phyloP scores from a whole-genome alignment of 1,140 invertebrate genomes.

The Zaprionus gabonicus region DNA sequence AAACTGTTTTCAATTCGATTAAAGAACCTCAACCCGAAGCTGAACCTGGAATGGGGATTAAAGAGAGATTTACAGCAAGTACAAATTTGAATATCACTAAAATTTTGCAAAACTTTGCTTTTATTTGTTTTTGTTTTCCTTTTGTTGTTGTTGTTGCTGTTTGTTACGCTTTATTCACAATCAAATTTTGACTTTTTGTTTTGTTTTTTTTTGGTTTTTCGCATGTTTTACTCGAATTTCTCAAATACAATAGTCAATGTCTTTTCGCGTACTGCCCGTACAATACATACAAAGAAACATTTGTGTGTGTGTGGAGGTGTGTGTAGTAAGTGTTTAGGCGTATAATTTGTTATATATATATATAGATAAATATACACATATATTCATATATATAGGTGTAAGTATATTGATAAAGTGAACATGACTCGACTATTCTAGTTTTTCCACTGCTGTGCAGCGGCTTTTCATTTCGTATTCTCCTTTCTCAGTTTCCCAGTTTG shows the following conservation, averaged over 20 bases:
- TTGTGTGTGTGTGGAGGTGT: slow-evolving; percentile 22
- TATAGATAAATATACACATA: slow-evolving; percentile 22
- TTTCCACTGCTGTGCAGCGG: slow-evolving; percentile 18
- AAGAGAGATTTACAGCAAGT: neutral
- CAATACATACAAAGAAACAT: slow-evolving; percentile 64
- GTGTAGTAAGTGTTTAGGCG: slow-evolving; percentile 17
- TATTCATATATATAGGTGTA: slow-evolving; percentile 20
- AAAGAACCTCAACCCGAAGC: neutral
- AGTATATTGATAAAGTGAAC: slow-evolving; percentile 34
- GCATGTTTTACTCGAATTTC: slow-evolving; percentile 17
- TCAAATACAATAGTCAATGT: slow-evolving; percentile 28
- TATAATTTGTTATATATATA: slow-evolving; percentile 13
- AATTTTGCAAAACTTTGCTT: slow-evolving; percentile 63
- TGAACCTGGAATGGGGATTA: too few relatives aligned
- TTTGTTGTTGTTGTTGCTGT: neutral
- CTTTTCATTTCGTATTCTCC: neutral
- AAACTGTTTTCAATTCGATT: neutral
- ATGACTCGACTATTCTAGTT: slow-evolving; percentile 43
- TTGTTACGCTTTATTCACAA: slow-evolving; percentile 40
- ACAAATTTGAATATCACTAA: slow-evolving; percentile 57
- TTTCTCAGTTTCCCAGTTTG: neutral
- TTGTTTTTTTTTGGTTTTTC: slow-evolving; percentile 20
- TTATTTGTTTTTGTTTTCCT: slow-evolving; percentile 52
- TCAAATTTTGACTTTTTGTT: slow-evolving; percentile 44
- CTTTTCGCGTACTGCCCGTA: slow-evolving; percentile 47